Evolutionary conservation across 1,140 invertebrate species (phyloP), one percentile per base, ranked within the genome.

Genomic region (Panagrolaimus sp.): DNA sequence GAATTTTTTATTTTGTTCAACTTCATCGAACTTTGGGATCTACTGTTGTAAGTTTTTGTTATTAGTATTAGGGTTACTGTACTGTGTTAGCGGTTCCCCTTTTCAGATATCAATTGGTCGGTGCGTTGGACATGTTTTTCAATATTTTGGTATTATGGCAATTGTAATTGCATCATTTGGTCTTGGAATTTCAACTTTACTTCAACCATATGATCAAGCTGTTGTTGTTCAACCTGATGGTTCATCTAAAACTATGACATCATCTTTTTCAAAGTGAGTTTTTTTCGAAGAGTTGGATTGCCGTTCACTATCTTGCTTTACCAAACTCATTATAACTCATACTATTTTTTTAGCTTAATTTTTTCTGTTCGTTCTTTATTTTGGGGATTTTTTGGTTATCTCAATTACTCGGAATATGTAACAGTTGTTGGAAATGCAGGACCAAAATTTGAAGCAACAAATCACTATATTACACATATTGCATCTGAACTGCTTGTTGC

Each of bases 71-170:
- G 13, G n/a, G 27, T 20, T 5, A 13, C 8, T 1, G 7, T 62
- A 5, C 51, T 27, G 20, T 11, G 9, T 2, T 62, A 27, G 38
- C n/a, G n/a, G n/a, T n/a, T n/a, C n/a, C n/a, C 14, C 3, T 14
- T 66, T 74, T 31, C 48, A 78, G 76, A 78, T 78, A n/a, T 78
- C 76, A 14, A 74, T 74, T 20, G 76, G 76, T 9, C 68, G 70
- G 11, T 78, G 76, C 48, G 69, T 78, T 13, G 43, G 65, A 4
- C 48, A 68, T n/a, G 65, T 78, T 16, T 68, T 68, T 62, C 62
- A 75, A 14, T 76, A 76, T 43, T 65, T 76, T 45, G 11, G 69
- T 3, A 78, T 76, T 53, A 78, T 76, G 76, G 14, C 20, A 4
- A 38, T 80, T 13, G 62, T 76, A 31, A 68, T 78, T 8, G 1